phyloP scores from a whole-genome alignment of 2,113 vertebrate genomes.

The Oenanthe oenanthe region DNA sequence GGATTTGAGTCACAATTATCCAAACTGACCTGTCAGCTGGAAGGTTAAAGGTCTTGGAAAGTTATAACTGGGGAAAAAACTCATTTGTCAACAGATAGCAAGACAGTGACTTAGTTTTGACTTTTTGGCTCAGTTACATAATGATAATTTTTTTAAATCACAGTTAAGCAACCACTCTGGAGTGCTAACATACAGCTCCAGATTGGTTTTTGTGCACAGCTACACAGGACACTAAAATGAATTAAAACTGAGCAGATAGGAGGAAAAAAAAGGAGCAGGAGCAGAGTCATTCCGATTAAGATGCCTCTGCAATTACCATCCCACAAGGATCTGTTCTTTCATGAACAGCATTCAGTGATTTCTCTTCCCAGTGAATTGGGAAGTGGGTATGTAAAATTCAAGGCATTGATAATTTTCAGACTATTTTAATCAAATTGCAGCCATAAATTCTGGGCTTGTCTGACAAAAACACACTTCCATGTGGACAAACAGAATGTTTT shows the following conservation, averaged over 20 bases:
- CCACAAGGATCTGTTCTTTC: neutral
- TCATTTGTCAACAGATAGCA: neutral
- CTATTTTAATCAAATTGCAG: neutral
- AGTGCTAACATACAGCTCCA: neutral
- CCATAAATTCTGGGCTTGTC: neutral
- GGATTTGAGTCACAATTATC: neutral
- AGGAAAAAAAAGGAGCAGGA: accelerated
- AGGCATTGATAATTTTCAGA: neutral
- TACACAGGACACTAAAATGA: neutral
- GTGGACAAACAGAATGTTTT: neutral
- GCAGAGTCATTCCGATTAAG: neutral
- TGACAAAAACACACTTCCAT: neutral
- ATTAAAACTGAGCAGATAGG: neutral
- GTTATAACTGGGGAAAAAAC: neutral
- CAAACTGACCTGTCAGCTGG: neutral
- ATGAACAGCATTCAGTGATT: neutral
- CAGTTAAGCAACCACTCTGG: neutral
- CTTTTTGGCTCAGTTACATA: neutral
- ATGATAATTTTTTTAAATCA: neutral
- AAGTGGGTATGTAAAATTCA: neutral
- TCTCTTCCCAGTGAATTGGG: neutral
- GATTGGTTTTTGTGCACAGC: neutral
- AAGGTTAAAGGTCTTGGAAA: neutral
- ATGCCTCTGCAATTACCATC: neutral
- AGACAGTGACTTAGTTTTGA: neutral